Evolutionary conservation across 1,140 invertebrate genomes (phyloP).

Genomic region (Gerris buenoi): DNA sequence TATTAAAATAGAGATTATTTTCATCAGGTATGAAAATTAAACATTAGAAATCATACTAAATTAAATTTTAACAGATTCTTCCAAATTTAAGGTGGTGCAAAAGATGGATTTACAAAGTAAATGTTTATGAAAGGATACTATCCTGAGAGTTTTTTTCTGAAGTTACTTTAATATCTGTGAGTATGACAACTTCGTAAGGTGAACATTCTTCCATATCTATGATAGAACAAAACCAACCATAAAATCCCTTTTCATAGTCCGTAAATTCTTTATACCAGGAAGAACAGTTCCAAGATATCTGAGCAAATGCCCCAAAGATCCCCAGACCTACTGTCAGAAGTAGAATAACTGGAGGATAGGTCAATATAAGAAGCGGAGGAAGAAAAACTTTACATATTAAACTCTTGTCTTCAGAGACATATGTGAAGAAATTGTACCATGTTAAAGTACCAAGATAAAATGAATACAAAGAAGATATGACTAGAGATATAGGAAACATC

Average conservation of each 20-base stretch:
- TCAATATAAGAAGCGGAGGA: conserved; percentile 49
- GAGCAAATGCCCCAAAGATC: conserved; percentile 47
- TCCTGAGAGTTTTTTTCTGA: conserved; percentile 14
- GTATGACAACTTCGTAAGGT: conserved; percentile 42
- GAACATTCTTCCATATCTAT: conserved; percentile 52
- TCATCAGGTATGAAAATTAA: too few relatives aligned
- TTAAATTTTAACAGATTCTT: too few relatives aligned
- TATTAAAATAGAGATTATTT: too few relatives aligned
- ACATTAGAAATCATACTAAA: too few relatives aligned
- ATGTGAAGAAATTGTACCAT: conserved; percentile 60
- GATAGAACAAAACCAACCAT: conserved; percentile 55
- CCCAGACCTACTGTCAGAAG: conserved; percentile 46
- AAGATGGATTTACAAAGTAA: background rate
- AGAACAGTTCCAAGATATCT: conserved; percentile 49
- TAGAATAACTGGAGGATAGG: conserved; percentile 53
- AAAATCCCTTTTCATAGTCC: conserved; percentile 65
- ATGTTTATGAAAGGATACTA: conserved; percentile 11
- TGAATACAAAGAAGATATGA: conserved; percentile 45
- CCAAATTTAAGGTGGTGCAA: too few relatives aligned
- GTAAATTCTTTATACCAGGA: conserved; percentile 52
- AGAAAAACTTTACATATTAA: conserved; percentile 41
- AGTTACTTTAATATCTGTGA: conserved; percentile 20
- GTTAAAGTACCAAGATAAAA: conserved; percentile 61
- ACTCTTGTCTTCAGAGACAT: conserved; percentile 50
- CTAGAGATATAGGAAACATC: conserved; percentile 46